Conservation (phyloP, 2,797 vertebrate genomes). For the Diglossa cyanea region DNA sequence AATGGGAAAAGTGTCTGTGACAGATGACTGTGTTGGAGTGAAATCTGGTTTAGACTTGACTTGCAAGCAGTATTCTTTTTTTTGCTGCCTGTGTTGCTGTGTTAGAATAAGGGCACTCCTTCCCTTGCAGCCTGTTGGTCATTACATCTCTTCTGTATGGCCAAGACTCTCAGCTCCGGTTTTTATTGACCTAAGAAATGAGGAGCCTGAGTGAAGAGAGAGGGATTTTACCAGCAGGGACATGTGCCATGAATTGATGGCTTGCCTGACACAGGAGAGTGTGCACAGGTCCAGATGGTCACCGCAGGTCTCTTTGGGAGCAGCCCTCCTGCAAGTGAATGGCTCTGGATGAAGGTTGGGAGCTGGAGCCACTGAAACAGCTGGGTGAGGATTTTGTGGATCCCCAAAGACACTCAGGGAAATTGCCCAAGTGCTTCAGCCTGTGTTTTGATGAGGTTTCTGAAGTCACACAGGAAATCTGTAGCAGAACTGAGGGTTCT, state of each 20-base stretch:
- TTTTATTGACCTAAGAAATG: neutral
- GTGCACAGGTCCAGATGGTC: neutral
- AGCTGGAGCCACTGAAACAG: neutral
- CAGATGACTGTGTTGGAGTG: neutral
- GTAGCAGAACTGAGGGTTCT: neutral
- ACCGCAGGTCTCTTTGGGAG: neutral
- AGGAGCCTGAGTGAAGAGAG: neutral
- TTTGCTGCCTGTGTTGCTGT: neutral
- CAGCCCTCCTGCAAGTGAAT: fast-evolving
- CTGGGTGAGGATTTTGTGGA: neutral
- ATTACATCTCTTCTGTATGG: neutral
- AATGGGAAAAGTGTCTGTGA: neutral
- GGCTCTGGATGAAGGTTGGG: neutral
- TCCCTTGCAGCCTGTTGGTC: neutral
- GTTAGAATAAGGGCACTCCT: neutral
- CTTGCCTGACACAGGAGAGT: neutral
- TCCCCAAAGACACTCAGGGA: neutral
- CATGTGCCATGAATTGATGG: neutral
- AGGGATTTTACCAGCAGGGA: neutral
- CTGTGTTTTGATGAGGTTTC: neutral
- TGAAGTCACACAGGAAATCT: neutral
- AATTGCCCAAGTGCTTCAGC: neutral
- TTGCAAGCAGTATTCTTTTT: neutral
- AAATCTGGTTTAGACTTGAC: neutral
- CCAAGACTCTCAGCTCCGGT: neutral